phyloP scores from a whole-genome alignment of 2,888 invertebrate genomes.

The Tipula helvola region DNA sequence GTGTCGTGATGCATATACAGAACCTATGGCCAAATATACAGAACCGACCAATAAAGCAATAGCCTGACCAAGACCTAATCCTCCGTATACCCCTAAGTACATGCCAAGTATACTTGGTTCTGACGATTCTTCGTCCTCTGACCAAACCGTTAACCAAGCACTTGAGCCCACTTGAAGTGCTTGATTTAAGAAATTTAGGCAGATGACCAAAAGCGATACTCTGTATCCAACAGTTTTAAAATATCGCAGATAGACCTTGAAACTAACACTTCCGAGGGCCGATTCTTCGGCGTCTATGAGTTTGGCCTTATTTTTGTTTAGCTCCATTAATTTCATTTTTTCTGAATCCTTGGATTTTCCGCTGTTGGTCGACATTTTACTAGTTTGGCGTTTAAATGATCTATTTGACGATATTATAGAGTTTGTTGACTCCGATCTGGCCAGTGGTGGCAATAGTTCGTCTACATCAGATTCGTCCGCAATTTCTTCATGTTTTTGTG shows the following conservation, averaged over 20 bases:
- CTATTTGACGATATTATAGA: neutral
- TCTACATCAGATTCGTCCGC: neutral
- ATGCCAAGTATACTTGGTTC: conserved; percentile 20
- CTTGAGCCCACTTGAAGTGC: conserved; percentile 10
- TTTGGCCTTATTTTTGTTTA: conserved; percentile 18
- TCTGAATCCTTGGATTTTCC: neutral
- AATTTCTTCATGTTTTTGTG: conserved; percentile 14
- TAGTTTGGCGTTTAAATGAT: neutral
- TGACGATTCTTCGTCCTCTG: conserved; percentile 17
- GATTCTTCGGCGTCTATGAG: conserved; percentile 39
- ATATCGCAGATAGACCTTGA: conserved; percentile 13
- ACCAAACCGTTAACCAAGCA: conserved; percentile 20
- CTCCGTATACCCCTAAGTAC: conserved; percentile 32
- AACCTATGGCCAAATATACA: conserved; percentile 38
- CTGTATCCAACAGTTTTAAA: conserved; percentile 13
- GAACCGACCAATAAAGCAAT: conserved; percentile 30
- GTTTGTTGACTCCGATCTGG: neutral
- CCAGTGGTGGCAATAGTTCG: neutral
- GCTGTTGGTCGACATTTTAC: neutral
- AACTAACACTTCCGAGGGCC: conserved; percentile 28
- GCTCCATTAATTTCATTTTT: conserved; percentile 16
- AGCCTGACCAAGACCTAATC: conserved; percentile 30
- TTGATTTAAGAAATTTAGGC: conserved; percentile 8
- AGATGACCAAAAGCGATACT: neutral
- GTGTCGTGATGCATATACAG: conserved; percentile 38